Evolutionary conservation across 53 echinoderm and acorn worm genomes (phyloP).

Genomic region (Echinarachnius parma): DNA sequence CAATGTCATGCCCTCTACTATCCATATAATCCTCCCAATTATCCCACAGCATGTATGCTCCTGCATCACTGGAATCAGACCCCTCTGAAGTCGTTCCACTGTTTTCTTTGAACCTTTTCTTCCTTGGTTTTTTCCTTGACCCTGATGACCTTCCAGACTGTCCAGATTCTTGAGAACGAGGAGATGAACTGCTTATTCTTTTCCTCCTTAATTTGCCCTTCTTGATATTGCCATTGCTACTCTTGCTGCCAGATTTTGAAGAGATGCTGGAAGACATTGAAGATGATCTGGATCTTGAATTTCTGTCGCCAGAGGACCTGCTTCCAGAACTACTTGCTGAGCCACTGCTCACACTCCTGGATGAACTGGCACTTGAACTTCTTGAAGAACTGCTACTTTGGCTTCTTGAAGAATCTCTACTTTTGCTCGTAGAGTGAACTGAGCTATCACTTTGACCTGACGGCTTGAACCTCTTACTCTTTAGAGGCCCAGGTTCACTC

Average conservation of each 20-base stretch:
- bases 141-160: not conserved
- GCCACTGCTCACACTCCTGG: slow-evolving; percentile 18
- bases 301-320: not conserved
- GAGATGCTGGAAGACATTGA: slow-evolving; percentile 13
- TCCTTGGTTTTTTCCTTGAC: not conserved
- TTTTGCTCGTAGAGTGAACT: slow-evolving; percentile 10
- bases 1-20: slow-evolving; percentile 25
- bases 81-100: not conserved
- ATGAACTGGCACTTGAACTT: slow-evolving; percentile 4
- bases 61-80: slow-evolving; percentile 26
- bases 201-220: not conserved
- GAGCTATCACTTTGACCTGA: slow-evolving; percentile 3
- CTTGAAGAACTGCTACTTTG: slow-evolving; percentile 1
- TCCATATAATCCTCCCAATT: slow-evolving; percentile 66
- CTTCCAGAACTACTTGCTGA: slow-evolving; percentile 9
- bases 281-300: slow-evolving; percentile 2
- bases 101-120: not conserved
- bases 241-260: slow-evolving; percentile 1
- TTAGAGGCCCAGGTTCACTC: not conserved
- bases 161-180: not conserved
- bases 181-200: not conserved
- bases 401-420: slow-evolving; percentile 3
- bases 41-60: slow-evolving; percentile 44
- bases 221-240: not conserved
- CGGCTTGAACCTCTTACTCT: not conserved